Evolutionary conservation across 1,140 invertebrate species (phyloP).

Genomic region (Amphibalanus amphitrite): DNA sequence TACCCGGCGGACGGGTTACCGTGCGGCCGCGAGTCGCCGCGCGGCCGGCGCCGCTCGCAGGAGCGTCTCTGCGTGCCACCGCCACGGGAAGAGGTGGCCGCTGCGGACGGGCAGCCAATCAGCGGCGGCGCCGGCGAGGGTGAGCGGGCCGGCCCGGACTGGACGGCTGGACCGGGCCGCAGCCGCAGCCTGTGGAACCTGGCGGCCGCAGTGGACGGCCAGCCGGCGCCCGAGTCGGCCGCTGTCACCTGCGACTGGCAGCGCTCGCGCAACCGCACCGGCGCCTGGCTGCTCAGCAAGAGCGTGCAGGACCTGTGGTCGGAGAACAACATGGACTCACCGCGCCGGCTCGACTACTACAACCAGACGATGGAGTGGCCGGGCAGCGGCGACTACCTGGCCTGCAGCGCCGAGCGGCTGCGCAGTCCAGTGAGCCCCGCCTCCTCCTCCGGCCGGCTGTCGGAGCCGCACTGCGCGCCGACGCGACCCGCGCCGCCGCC

Average conservation of each 20-base stretch:
- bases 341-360: neutral
- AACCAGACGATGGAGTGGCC: constrained; percentile 1
- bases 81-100: neutral
- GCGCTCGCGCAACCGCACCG: neutral
- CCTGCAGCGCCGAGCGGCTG: neutral
- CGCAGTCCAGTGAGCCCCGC: no score
- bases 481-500: no score
- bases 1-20: neutral
- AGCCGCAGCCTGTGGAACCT: neutral
- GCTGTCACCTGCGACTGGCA: neutral
- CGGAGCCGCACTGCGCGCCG: neutral
- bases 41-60: neutral
- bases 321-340: neutral
- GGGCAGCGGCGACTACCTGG: neutral
- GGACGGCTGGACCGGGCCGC: neutral
- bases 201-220: neutral
- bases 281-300: neutral
- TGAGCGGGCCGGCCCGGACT: neutral
- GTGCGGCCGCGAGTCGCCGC: neutral
- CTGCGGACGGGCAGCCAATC: neutral
- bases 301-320: constrained; percentile 1
- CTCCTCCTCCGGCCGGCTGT: no score
- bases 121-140: no score
- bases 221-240: neutral
- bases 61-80: neutral